Base-by-base conservation (phyloP, 2,113 vertebrate genomes). In the Pseudorectes ferrugineus region DNA sequence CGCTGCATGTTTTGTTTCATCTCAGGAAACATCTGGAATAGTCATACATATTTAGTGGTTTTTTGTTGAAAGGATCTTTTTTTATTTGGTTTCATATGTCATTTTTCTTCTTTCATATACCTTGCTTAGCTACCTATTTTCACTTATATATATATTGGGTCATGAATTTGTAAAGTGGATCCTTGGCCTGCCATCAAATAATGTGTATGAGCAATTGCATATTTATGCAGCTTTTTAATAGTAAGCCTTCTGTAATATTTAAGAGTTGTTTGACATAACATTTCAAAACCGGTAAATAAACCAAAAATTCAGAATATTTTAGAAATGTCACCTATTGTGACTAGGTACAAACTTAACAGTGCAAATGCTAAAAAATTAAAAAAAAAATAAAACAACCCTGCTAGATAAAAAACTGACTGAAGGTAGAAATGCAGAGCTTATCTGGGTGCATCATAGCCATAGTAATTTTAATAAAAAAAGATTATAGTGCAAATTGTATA, bases 21-120 rank as follows among this genome's bases (percentile, higher is more conserved):
- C 94, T 96, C 21, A 63, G 92, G 93, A 75, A 96, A 93, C 88
- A 97, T 97, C 96, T 97, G 97, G 94, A 97, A 96, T 85, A 97
- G 79, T 78, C 81, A 77, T 94, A 80, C 51, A n/a, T 85, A 83
- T 94, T 88, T 85, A 80, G 89, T 93, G 80, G 21, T 83, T 88
- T 91, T 97, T 97, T 84, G 57, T 89, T 95, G 95, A 96, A 94
- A 97, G 78, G 49, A 84, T 95, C 61, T 91, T 93, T 93, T 92
- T 95, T 85, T 43, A 92, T 97, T 93, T 89, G 88, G 78, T 95
- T 85, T 97, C 74, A 15, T 61, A 81, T 95, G 81, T 82, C 62
- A 92, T 97, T 95, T 95, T 95, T 95, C 82, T 93, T 93, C 79
- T 92, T 82, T 93, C 84, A 88, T 90, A 68, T 91, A 68, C 85